Base-by-base conservation (phyloP, 1,140 invertebrate genomes). In the Leptonema lineaticorne region DNA sequence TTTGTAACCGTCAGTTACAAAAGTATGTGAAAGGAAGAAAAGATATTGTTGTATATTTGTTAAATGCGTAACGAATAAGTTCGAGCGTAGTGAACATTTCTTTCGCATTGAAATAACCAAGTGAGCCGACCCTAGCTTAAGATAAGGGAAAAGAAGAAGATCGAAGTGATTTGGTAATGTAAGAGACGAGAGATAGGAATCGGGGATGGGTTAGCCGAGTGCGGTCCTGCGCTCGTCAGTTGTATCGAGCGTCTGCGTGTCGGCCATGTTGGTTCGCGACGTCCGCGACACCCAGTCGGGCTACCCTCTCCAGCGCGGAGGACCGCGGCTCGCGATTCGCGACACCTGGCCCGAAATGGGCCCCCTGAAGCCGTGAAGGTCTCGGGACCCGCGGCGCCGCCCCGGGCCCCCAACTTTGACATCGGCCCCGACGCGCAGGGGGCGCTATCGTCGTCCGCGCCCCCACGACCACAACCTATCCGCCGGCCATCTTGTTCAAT, bases 351-450 rank as follows among this genome's bases (percentile, higher is more conserved):
- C 79, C 76, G 78, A 78, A 79, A 81, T 79, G 80, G 56, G 48
- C 57, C 75, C 69, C 74, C 67, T 70, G 63, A 63, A 56, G 57
- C 74, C 69, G 70, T 74, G 72, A 65, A 72, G 76, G 76, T 79
- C 77, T 45, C 7, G 48, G 79, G 79, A 78, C 80, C 78, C 76
- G 79, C 79, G 77, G 74, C 74, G 69, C 76, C 77, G 75, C 76
- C 78, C 75, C 77, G 79, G 74, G 78, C 76, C 78, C 77, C 77
- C 77, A 78, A 80, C 79, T 79, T 77, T 78, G 77, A 68, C 78
- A 75, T 75, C 69, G 75, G 2, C 70, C 60, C 68, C 76, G 70
- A 69, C 67, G 76, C 72, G 76, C n/a, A n/a, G n/a, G n/a, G n/a
- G n/a, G n/a, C n/a, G n/a, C n/a, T n/a, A n/a, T n/a, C 46, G 46